phyloP scores from a whole-genome alignment of 53 echinoderm and acorn worm species.

The Hippasteria phrygiana region DNA sequence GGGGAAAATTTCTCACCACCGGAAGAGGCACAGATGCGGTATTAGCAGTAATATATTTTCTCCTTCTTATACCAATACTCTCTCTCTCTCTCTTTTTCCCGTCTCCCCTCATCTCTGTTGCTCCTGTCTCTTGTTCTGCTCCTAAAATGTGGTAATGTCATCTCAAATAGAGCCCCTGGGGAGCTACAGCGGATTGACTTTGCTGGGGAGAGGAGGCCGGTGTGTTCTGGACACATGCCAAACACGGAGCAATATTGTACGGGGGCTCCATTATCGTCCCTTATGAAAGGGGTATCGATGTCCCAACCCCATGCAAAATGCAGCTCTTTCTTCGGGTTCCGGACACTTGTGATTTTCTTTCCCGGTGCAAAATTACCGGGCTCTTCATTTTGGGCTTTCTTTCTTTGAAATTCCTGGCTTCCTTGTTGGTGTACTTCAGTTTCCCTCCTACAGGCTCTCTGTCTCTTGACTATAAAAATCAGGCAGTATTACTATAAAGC shows the following conservation, averaged over 20 bases:
- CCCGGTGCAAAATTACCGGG: conserved; percentile 15
- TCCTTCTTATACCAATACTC: background rate
- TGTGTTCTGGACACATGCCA: conserved; percentile 56
- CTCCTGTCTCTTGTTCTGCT: conserved; percentile 41
- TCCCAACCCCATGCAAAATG: conserved; percentile 36
- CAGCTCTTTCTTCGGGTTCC: conserved; percentile 10
- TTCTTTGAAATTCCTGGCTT: no score
- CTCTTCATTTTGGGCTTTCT: conserved; percentile 7
- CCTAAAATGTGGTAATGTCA: conserved; percentile 71
- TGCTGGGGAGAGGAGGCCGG: conserved; percentile 11
- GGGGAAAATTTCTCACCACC: conserved; percentile 66
- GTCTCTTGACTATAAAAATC: no score
- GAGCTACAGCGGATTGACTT: conserved; percentile 51
- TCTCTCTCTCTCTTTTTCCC: background rate
- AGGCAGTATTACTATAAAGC: no score
- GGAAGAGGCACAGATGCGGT: conserved; percentile 68
- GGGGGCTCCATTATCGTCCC: conserved; percentile 33
- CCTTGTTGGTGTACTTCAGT: no score
- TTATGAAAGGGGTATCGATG: conserved; percentile 39
- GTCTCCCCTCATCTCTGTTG: background rate
- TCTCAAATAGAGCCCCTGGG: conserved; percentile 51
- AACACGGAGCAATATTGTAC: conserved; percentile 61
- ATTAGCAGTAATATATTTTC: conserved; percentile 54
- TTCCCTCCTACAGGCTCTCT: no score
- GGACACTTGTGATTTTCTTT: conserved; percentile 24